Evolutionary conservation across 2,888 invertebrate species (phyloP).

Genomic region (Rhodophaea formosa): DNA sequence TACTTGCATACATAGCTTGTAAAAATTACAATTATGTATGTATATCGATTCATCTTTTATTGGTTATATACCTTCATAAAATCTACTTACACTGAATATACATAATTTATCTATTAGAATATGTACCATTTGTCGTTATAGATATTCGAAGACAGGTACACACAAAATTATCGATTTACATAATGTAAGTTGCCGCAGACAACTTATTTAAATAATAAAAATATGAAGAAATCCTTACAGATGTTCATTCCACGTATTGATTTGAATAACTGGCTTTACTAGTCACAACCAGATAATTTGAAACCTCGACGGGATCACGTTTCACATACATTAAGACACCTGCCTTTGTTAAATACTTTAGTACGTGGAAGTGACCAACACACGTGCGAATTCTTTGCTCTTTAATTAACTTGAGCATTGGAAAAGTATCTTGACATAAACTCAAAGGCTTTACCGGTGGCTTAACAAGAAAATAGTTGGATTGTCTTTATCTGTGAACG

Average conservation of each 20-base stretch:
- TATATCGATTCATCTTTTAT: no score
- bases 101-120: no score
- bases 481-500: no score
- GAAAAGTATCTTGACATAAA: neutral
- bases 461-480: no score
- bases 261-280: neutral
- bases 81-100: no score
- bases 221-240: neutral
- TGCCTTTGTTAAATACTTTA: constrained; percentile 3
- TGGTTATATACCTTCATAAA: no score
- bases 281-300: neutral
- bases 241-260: neutral
- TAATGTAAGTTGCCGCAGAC: neutral
- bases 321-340: neutral
- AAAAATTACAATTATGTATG: no score
- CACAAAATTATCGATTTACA: no score
- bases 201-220: neutral
- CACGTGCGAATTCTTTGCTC: neutral
- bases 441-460: no score
- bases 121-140: no score
- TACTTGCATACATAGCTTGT: no score
- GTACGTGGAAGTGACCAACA: neutral
- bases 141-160: no score
- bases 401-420: neutral
- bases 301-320: neutral